These are phyloP conservation scores for Zaprionus davidi DNA, from an alignment of 1,140 invertebrate genomes.

Conservation along the genomic window DNA sequence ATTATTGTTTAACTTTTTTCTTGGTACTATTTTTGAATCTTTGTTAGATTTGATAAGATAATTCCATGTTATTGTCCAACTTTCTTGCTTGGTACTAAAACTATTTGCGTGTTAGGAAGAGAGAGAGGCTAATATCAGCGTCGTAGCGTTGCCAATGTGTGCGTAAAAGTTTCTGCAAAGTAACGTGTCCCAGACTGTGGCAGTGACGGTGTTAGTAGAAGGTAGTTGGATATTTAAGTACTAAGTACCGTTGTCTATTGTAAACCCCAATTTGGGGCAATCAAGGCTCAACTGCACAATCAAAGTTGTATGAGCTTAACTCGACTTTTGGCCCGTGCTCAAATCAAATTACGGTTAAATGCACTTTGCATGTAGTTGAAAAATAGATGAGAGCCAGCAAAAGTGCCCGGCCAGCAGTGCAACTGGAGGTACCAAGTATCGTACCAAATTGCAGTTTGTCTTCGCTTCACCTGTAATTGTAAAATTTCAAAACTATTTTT, in stretches of 20 bases:
- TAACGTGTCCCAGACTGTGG: not conserved
- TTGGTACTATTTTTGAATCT: no score
- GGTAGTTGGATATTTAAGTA: conserved; percentile 24
- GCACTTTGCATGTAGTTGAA: conserved; percentile 61
- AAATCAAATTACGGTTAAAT: conserved; percentile 58
- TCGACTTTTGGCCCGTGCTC: conserved; percentile 19
- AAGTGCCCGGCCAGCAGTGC: not conserved
- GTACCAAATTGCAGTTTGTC: not conserved
- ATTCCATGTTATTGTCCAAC: no score
- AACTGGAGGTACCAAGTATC: conserved; percentile 57
- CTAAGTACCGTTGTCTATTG: conserved; percentile 44
- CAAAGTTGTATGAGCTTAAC: conserved; percentile 38
- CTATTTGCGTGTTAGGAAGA: no score
- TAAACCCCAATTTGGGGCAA: conserved; percentile 67
- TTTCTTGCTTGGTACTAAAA: no score
- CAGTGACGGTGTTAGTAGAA: conserved; percentile 6
- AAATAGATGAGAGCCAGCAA: conserved; percentile 49
- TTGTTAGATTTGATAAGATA: no score
- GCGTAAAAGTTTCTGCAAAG: not conserved
- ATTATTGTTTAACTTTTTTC: no score
- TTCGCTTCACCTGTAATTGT: conserved; percentile 44
- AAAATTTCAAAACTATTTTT: conserved; percentile 24
- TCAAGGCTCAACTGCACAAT: conserved; percentile 44
- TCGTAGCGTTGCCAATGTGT: no score
- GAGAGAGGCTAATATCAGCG: no score